Percentiles rank a stretch among this genome's conserved stretches.
Conservation (phyloP, 2,888 invertebrate species). For the Eristalis pertinax region DNA sequence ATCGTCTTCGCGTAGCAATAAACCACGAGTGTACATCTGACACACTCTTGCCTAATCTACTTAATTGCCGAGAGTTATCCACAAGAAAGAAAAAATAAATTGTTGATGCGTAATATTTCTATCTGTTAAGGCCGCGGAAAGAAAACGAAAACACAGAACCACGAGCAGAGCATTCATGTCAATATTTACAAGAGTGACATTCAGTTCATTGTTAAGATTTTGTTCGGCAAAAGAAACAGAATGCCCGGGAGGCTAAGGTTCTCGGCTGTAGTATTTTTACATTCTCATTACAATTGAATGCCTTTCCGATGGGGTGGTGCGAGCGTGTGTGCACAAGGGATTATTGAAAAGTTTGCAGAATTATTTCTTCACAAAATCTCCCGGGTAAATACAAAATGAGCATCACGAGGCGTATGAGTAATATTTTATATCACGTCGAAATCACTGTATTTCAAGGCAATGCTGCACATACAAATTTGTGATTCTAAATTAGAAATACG, state of each 20-base stretch:
- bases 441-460: not conserved
- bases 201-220: not conserved
- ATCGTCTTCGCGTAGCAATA: not conserved
- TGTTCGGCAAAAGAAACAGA: not conserved
- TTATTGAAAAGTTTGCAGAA: not conserved
- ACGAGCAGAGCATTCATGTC: constrained; percentile 10
- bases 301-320: not conserved
- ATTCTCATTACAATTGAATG: not conserved
- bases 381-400: not conserved
- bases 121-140: not conserved
- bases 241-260: not conserved
- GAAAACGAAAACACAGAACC: constrained; percentile 6
- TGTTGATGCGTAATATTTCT: not conserved
- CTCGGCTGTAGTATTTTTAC: not conserved
- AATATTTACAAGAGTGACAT: constrained; percentile 33
- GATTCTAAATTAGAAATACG: not conserved
- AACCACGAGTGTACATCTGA: not conserved
- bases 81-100: not conserved
- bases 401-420: constrained; percentile 2
- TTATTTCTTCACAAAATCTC: not conserved
- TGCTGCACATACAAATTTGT: not conserved
- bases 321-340: not conserved
- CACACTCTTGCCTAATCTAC: not conserved
- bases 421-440: not conserved
- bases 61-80: not conserved